Evolutionary conservation across 2,113 vertebrate species (phyloP), one percentile per base, ranked within the genome.

Genomic region (Dromas ardeola): DNA sequence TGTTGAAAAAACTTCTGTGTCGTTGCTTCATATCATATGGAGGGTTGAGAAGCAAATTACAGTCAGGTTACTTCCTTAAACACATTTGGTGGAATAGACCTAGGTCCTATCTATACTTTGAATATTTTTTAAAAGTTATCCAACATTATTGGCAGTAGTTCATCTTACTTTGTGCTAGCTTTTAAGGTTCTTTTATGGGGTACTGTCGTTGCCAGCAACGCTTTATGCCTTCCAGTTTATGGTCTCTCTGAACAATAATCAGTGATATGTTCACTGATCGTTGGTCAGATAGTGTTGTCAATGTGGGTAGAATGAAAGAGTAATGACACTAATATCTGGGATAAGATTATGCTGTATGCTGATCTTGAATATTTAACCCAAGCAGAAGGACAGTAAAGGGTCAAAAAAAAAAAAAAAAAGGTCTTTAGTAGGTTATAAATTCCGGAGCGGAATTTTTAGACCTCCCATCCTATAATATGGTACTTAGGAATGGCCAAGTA

Each of bases 231-330:
- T 43, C 40, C 26, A 69, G 27, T 2, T 79, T 45, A 17, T 12
- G 32, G 58, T 29, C 18, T 86, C n/a, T 79, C 36, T 77, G 42
- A 81, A n/a, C 9, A 83, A 10, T 34, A 25, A 25, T 45, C 10
- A 20, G 19, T 45, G 38, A 23, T 67, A 0, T 36, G 22, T 34
- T 70, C 63, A 6, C 49, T 29, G 29, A 20, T 42, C 0, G 0
- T 36, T 62, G 70, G 5, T 85, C 55, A 36, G 21, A 4, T 10
- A 16, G 8, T 32, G 43, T 11, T 70, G 13, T 65, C 73, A 49
- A 1, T 15, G 5, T 13, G 18, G 34, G 14, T 45, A 59, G 66
- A 82, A 52, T 55, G 53, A 14, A 70, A 43, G 45, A 81, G 17
- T 45, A 40, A 34, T 36, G 56, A 42, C 59, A 22, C 6, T 62